A percentile compares a stretch with the other conserved stretches of the same genome.
phyloP scores from a whole-genome alignment of 2,888 invertebrate genomes.

The Cryptus viduatorius region DNA sequence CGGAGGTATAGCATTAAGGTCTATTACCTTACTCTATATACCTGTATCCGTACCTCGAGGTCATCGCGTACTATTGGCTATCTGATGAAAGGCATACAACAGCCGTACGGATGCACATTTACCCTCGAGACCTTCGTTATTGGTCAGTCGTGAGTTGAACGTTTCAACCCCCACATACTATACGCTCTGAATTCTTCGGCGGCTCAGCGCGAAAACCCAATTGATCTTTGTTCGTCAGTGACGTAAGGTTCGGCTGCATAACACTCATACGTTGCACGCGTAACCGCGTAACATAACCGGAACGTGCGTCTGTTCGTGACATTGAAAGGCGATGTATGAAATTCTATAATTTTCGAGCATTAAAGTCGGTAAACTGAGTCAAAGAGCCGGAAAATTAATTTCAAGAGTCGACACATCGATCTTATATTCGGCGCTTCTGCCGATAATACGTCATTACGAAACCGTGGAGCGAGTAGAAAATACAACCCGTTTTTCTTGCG shows the following conservation, averaged over 20 bases:
- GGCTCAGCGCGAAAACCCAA: neutral
- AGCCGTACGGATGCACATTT: neutral
- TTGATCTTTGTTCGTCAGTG: neutral
- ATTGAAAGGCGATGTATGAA: constrained; percentile 13
- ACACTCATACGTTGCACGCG: neutral
- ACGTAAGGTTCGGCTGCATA: neutral
- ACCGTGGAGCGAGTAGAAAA: neutral
- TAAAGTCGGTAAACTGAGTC: too few species aligned
- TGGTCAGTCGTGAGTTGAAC: constrained; percentile 8
- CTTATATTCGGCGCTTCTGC: neutral
- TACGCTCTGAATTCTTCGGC: neutral
- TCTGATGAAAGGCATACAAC: neutral
- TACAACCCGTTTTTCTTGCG: too few species aligned
- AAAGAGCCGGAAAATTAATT: too few species aligned
- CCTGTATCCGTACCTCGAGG: neutral
- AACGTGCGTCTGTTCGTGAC: neutral
- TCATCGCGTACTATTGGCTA: neutral
- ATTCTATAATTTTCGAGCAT: too few species aligned
- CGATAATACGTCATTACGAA: neutral
- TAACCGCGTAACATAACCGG: too few species aligned
- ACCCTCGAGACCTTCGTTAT: constrained; percentile 18
- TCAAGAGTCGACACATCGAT: constrained; percentile 55
- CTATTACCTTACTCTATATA: neutral
- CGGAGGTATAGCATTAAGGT: neutral
- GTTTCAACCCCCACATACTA: constrained; percentile 3